phyloP scores from a whole-genome alignment of 2,888 invertebrate species.

The Autographa pulchrina region DNA sequence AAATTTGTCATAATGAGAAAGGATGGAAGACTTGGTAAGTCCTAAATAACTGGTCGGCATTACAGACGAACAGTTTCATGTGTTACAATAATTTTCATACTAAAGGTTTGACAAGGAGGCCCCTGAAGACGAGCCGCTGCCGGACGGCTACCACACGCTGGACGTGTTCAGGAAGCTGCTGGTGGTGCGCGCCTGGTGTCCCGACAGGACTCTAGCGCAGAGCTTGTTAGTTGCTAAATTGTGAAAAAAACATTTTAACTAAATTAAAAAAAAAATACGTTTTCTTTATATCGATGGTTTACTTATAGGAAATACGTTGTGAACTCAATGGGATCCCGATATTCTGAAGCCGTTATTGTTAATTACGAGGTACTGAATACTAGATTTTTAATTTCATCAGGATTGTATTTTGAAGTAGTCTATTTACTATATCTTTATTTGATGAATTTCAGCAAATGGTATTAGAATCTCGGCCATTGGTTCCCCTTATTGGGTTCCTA shows the following conservation, averaged over 20 bases:
- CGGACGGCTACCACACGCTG: slow-evolving; percentile 93
- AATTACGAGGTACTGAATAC: slow-evolving; percentile 90
- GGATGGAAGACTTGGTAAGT: slow-evolving; percentile 91
- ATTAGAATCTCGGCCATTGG: slow-evolving; percentile 92
- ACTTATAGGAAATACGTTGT: slow-evolving; percentile 92
- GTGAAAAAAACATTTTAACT: too few relatives aligned
- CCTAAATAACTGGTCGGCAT: neutral
- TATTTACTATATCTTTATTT: neutral
- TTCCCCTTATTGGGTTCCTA: slow-evolving; percentile 95
- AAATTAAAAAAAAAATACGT: too few relatives aligned
- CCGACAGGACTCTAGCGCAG: slow-evolving; percentile 94
- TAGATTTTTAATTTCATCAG: neutral
- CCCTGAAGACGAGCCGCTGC: slow-evolving; percentile 95
- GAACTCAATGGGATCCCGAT: slow-evolving; percentile 92
- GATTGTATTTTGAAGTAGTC: neutral
- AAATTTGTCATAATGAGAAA: slow-evolving; percentile 91
- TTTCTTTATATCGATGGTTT: neutral
- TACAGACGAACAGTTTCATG: neutral
- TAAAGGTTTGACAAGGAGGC: slow-evolving; percentile 95
- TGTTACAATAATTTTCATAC: slow-evolving; percentile 13
- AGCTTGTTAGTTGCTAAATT: slow-evolving; percentile 85
- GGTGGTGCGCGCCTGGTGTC: slow-evolving; percentile 95
- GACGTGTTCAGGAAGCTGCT: slow-evolving; percentile 94
- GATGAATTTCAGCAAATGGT: slow-evolving; percentile 88
- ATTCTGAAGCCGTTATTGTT: slow-evolving; percentile 94